These are phyloP conservation scores for Leptopilina drosophilae DNA, from an alignment of 2,888 invertebrate genomes.

Conservation along the genomic window DNA sequence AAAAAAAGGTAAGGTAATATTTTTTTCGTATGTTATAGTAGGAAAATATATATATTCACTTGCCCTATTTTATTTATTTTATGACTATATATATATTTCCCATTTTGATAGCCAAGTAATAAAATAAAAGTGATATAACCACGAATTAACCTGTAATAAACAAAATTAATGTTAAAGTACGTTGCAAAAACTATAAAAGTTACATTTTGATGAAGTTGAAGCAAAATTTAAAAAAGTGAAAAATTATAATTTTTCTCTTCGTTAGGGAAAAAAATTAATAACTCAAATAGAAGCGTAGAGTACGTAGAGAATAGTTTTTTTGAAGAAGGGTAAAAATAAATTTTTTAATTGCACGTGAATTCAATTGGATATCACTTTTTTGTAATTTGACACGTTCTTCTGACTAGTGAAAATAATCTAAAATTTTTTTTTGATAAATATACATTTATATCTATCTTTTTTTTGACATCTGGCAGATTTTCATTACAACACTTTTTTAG, in stretches of 20 bases:
- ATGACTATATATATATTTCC: background rate
- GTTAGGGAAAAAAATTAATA: background rate
- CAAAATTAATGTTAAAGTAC: conserved; percentile 1
- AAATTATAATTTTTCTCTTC: background rate
- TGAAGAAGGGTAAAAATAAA: background rate
- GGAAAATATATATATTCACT: background rate
- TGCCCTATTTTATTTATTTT: background rate
- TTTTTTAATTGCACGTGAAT: background rate
- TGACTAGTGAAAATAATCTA: background rate
- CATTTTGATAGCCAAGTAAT: conserved; percentile 1
- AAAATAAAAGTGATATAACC: background rate
- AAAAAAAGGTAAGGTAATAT: background rate
- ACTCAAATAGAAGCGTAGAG: background rate
- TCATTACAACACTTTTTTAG: background rate
- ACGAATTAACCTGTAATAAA: conserved; percentile 15
- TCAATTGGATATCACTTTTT: background rate
- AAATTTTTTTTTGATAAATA: background rate
- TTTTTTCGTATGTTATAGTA: background rate
- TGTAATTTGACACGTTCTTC: background rate
- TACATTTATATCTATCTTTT: background rate
- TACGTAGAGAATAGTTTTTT: background rate
- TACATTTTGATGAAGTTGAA: background rate
- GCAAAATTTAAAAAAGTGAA: background rate
- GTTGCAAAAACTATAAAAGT: background rate
- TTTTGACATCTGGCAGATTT: conserved; percentile 13